A percentile compares a stretch with the other conserved stretches of the same genome.
phyloP scores from a whole-genome alignment of 2,888 invertebrate genomes.

The Myopa tessellatipennis region DNA sequence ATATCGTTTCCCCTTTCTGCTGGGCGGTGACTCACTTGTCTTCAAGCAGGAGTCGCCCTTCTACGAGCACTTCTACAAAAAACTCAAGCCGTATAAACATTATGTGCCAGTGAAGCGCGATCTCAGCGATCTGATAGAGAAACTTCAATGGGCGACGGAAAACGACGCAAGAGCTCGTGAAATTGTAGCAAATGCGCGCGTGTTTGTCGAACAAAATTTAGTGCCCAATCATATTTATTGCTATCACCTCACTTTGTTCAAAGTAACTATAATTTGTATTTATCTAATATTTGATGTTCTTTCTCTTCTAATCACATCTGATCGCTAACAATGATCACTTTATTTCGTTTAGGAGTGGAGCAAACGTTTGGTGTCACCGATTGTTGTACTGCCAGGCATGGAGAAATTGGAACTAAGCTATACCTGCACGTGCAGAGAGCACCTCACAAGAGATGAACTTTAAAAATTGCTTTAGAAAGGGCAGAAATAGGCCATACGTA shows the following conservation, averaged over 20 bases:
- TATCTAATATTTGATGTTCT: neutral
- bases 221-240: constrained; percentile 88
- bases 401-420: constrained; percentile 71
- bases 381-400: constrained; percentile 74
- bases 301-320: neutral
- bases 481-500: neutral
- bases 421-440: constrained; percentile 61
- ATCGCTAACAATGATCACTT: too few species aligned
- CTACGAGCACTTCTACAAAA: constrained; percentile 92
- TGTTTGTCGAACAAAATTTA: constrained; percentile 81
- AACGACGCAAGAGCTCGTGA: constrained; percentile 76
- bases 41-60: constrained; percentile 94
- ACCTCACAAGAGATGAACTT: constrained; percentile 58
- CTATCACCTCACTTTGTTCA: constrained; percentile 81
- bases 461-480: constrained; percentile 47
- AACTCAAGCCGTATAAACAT: constrained; percentile 81
- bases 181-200: constrained; percentile 76
- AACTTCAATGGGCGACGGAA: constrained; percentile 80
- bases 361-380: constrained; percentile 72
- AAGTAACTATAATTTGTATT: constrained; percentile 65
- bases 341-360: constrained; percentile 77
- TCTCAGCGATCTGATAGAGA: constrained; percentile 82
- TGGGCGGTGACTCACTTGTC: constrained; percentile 88
- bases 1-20: constrained; percentile 90
- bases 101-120: constrained; percentile 85